A percentile compares a stretch with the other conserved stretches of the same genome.
phyloP scores from a whole-genome alignment of 2,113 vertebrate genomes.

The Zosterops lateralis region DNA sequence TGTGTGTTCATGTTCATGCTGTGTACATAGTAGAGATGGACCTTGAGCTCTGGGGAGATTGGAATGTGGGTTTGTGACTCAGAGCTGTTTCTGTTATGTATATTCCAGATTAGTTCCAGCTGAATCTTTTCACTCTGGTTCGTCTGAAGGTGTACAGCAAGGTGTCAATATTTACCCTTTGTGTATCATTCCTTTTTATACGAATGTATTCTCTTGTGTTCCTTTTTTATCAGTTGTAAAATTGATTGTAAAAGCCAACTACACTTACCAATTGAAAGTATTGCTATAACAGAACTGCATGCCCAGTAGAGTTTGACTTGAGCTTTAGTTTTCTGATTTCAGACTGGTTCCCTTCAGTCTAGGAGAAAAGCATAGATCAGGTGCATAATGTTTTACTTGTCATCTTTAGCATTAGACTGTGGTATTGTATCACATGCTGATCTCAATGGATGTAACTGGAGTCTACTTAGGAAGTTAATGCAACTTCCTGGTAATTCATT shows the following conservation, averaged over 20 bases:
- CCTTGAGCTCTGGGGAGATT: not conserved
- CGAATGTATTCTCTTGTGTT: constrained; percentile 62
- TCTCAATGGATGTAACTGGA: constrained; percentile 44
- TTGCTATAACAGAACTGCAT: constrained; percentile 62
- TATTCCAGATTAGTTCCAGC: not conserved
- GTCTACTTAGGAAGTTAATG: not conserved
- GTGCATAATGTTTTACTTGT: constrained; percentile 41
- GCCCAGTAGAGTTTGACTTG: constrained; percentile 41
- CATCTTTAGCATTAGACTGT: constrained; percentile 50
- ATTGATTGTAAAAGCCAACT: constrained; percentile 59
- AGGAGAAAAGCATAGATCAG: constrained; percentile 16
- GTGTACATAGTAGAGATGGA: not conserved
- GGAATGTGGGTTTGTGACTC: not conserved
- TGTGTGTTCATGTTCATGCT: not conserved
- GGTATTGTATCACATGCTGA: constrained; percentile 40
- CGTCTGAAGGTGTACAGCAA: not conserved
- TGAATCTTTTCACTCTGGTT: not conserved
- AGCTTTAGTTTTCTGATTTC: constrained; percentile 28
- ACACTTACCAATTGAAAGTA: constrained; percentile 57
- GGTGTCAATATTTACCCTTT: constrained; percentile 18
- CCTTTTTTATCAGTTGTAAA: constrained; percentile 42
- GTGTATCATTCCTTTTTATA: constrained; percentile 61
- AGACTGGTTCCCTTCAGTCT: constrained; percentile 13
- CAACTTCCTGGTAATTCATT: constrained; percentile 39
- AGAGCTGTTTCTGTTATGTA: fast-evolving